Base-by-base conservation (phyloP, 2,113 vertebrate species). In the Rhinichthys klamathensis region DNA sequence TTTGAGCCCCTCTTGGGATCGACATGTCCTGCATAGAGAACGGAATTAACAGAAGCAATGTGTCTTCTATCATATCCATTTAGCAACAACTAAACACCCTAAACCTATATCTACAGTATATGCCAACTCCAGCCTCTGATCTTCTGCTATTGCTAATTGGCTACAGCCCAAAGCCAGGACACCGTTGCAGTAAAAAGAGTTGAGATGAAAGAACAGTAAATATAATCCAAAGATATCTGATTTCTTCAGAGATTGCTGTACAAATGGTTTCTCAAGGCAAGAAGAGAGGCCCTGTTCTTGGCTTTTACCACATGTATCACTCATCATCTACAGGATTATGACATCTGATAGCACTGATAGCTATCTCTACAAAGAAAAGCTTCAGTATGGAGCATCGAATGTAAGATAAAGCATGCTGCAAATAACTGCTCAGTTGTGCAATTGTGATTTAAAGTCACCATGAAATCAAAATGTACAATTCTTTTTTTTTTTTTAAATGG, bases 241-340 rank as follows among this genome's bases (percentile, higher is more conserved):
- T 87, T 86, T 82, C 82, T 78, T 69, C 44, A 49, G 41, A 84
- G 83, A 87, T 82, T 44, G 67, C 65, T 77, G 51, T 81, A 58
- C 60, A 86, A 84, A 84, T 82, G 61, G 70, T 84, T 89, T 87
- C 77, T 72, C 58, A 63, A 86, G 61, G 77, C 72, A 84, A 44
- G 32, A 60, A 32, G 69, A 76, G 60, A 86, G 70, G 70, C 81
- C 8, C 38, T 86, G 80, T 69, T 89, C 51, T 82, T 32, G 46
- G 63, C 49, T 86, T 56, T 76, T 56, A 77, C 58, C 61, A 65
- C 86, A 85, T 82, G 35, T 84, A 86, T 86, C 76, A 70, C 16
- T 86, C 51, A 60, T 72, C 85, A 77, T 75, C 63, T 63, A 49
- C 38, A 72, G 77, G 61, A 87, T 82, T 73, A 87, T 85, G 84